These are phyloP conservation scores for Caenorhabditis panamensis DNA, from an alignment of 2,888 invertebrate species.

Conservation along the genomic window DNA sequence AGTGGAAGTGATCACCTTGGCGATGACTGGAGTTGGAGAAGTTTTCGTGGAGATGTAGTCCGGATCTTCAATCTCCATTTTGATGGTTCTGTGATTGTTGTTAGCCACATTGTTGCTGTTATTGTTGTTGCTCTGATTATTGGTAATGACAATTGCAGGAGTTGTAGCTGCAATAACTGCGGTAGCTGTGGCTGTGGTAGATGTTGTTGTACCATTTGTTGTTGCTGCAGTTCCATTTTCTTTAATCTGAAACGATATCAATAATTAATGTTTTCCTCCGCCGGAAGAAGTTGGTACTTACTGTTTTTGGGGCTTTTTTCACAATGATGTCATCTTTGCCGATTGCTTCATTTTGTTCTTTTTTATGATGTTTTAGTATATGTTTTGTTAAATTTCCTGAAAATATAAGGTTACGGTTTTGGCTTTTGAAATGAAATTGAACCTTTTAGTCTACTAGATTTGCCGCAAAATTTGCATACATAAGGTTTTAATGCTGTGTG, in stretches of 20 bases:
- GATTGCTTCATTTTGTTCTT: slow-evolving; percentile 79
- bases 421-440: neutral
- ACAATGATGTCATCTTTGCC: slow-evolving; percentile 81
- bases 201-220: slow-evolving; percentile 31
- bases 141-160: too few relatives aligned
- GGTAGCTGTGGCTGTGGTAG: slow-evolving; percentile 20
- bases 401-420: slow-evolving; percentile 31
- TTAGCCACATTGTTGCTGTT: slow-evolving; percentile 27
- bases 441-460: slow-evolving; percentile 81
- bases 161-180: too few relatives aligned
- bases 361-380: slow-evolving; percentile 81
- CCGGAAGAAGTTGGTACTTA: slow-evolving; percentile 4
- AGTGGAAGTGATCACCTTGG: slow-evolving; percentile 28
- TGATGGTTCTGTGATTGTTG: slow-evolving; percentile 43
- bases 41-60: slow-evolving; percentile 15
- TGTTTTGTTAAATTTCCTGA: slow-evolving; percentile 81
- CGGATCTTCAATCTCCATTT: slow-evolving; percentile 56
- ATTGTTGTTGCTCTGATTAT: slow-evolving; percentile 52
- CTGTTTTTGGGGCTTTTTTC: slow-evolving; percentile 73
- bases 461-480: slow-evolving; percentile 81
- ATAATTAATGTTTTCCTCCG: neutral
- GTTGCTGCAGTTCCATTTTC: slow-evolving; percentile 32
- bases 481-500: slow-evolving; percentile 81
- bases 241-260: slow-evolving; percentile 16
- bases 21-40: neutral